phyloP scores from a whole-genome alignment of 2,888 invertebrate species.

The Brachyptera risi region DNA sequence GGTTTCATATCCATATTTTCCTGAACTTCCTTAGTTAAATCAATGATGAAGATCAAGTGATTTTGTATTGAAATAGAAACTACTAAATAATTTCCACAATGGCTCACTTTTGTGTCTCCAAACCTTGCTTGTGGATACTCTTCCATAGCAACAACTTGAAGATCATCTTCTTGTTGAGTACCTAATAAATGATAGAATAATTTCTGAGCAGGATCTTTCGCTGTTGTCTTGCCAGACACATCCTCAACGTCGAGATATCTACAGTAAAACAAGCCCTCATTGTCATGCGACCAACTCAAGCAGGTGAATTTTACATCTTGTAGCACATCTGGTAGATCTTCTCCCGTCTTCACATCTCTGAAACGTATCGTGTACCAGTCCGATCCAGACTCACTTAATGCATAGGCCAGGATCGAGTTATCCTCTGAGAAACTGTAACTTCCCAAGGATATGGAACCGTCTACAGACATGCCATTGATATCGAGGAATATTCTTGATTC shows the following conservation, averaged over 20 bases:
- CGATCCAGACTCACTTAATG: constrained; percentile 50
- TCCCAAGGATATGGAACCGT: constrained; percentile 46
- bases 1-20: constrained; percentile 62
- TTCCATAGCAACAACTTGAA: constrained; percentile 84
- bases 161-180: constrained; percentile 80
- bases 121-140: too few relatives aligned
- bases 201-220: too few relatives aligned
- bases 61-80: constrained; percentile 77
- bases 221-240: constrained; percentile 51
- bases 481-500: constrained; percentile 88
- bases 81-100: constrained; percentile 87
- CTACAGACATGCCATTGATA: constrained; percentile 55
- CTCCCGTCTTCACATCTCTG: constrained; percentile 30
- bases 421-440: constrained; percentile 46
- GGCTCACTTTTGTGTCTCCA: constrained; percentile 78
- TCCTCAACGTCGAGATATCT: constrained; percentile 43
- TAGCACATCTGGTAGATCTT: constrained; percentile 48
- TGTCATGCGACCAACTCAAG: constrained; percentile 52
- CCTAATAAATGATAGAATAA: constrained; percentile 88
- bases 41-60: constrained; percentile 87
- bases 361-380: constrained; percentile 50
- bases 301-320: constrained; percentile 50
- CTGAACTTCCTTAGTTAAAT: constrained; percentile 78
- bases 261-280: constrained; percentile 54
- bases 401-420: constrained; percentile 49